These are phyloP conservation scores for Chorisops tibialis DNA, from an alignment of 2,888 invertebrate genomes.

Conservation along the genomic window DNA sequence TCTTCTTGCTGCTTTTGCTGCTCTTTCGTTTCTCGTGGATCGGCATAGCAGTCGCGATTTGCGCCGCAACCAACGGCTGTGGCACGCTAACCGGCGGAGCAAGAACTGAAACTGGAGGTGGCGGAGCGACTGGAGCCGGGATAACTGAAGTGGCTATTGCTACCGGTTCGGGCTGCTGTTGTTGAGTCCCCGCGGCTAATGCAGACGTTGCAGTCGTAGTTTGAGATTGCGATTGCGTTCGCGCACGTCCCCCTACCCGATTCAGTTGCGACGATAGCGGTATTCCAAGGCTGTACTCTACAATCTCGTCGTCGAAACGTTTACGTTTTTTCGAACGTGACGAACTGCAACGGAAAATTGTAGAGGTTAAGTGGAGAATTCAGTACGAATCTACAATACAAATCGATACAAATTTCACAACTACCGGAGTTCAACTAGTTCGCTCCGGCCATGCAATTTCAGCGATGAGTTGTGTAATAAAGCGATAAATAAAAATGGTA, in stretches of 20 bases:
- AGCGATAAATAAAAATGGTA: not conserved
- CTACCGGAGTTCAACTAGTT: not conserved
- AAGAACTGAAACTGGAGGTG: not conserved
- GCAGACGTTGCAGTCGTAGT: not conserved
- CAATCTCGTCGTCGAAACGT: conserved; percentile 95
- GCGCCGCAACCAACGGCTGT: conserved; percentile 35
- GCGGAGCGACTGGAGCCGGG: conserved; percentile 32
- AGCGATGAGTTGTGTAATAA: not conserved
- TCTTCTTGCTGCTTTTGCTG: conserved; percentile 30
- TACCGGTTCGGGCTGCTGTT: conserved; percentile 1
- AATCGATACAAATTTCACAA: not conserved
- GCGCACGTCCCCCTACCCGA: conserved; percentile 47
- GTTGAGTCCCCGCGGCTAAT: conserved; percentile 27
- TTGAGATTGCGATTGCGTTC: conserved; percentile 54
- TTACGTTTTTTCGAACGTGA: conserved; percentile 92
- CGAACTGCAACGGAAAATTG: conserved; percentile 60
- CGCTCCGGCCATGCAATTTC: conserved; percentile 1
- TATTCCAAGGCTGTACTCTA: conserved; percentile 80
- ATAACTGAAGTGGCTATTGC: conserved; percentile 29
- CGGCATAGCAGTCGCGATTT: conserved; percentile 38
- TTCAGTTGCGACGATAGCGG: conserved; percentile 53
- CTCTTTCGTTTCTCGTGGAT: conserved; percentile 35
- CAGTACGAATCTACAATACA: not conserved
- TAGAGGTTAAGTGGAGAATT: conserved; percentile 8
- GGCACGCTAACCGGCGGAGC: conserved; percentile 11